Conservation (phyloP, 1,140 invertebrate genomes). For the Brachionus manjavacas region DNA sequence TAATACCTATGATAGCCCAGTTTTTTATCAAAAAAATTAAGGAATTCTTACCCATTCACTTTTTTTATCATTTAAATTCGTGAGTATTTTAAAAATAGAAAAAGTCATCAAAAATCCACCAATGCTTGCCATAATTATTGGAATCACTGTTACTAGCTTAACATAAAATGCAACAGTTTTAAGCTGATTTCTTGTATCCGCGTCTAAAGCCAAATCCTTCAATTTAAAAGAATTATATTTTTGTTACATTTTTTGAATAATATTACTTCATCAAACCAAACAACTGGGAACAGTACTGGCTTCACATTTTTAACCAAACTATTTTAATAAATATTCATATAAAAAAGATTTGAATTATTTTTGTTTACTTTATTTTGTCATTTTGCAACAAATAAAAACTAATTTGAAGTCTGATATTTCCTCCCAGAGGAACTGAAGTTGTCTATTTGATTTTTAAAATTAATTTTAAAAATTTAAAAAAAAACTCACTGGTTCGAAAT, state of each 20-base stretch:
- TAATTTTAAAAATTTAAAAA: not conserved
- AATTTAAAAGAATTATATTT: not conserved
- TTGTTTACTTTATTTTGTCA: constrained; percentile 18
- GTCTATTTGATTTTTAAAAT: not conserved
- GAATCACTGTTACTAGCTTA: not conserved
- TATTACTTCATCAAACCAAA: constrained; percentile 42
- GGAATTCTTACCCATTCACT: not conserved
- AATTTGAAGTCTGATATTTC: constrained; percentile 38
- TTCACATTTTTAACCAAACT: constrained; percentile 28
- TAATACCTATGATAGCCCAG: not conserved
- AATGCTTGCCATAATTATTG: not conserved
- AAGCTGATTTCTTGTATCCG: not conserved
- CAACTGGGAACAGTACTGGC: not conserved
- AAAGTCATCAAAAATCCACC: constrained; percentile 19
- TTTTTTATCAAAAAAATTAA: not conserved
- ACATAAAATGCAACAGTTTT: constrained; percentile 2
- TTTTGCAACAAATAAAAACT: constrained; percentile 26
- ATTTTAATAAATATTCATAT: not conserved
- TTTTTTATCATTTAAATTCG: not conserved
- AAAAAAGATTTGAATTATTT: not conserved
- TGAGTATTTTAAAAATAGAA: not conserved
- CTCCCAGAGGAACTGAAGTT: constrained; percentile 4
- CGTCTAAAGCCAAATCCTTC: not conserved
- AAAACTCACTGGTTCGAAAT: constrained; percentile 29
- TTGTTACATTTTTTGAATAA: not conserved